These are phyloP conservation scores for Hydractinia echinata DNA, from an alignment of 30 jellyfish, hydroid and myxozoan genomes.

Conservation along the genomic window DNA sequence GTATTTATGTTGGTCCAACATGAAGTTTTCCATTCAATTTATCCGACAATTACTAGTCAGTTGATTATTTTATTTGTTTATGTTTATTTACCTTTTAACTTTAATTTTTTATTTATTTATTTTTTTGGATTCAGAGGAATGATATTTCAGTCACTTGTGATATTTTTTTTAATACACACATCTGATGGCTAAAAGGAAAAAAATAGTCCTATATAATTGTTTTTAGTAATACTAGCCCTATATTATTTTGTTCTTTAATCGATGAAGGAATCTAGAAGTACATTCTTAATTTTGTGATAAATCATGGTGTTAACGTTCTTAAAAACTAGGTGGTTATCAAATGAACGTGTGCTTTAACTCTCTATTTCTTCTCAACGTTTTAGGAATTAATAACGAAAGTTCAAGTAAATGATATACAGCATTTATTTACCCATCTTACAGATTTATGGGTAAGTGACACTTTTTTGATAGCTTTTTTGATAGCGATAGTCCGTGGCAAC, in stretches of 20 bases:
- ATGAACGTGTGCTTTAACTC: neutral
- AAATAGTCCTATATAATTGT: too few species aligned
- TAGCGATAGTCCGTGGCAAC: neutral
- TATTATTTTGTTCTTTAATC: too few species aligned
- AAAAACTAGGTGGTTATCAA: neutral
- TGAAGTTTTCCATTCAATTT: slow-evolving; percentile 37
- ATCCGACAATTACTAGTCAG: slow-evolving; percentile 60
- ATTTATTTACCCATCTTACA: slow-evolving; percentile 44
- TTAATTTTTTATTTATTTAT: too few species aligned
- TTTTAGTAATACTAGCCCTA: too few species aligned
- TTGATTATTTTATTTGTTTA: neutral
- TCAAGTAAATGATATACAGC: slow-evolving; percentile 69
- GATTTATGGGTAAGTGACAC: slow-evolving; percentile 55
- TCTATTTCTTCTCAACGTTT: neutral
- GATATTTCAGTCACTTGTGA: too few species aligned
- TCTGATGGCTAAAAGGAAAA: too few species aligned
- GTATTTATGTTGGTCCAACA: slow-evolving; percentile 77
- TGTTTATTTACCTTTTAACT: neutral
- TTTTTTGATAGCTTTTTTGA: slow-evolving; percentile 6
- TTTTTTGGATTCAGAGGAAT: too few species aligned
- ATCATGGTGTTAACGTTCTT: too few species aligned
- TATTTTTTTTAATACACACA: too few species aligned
- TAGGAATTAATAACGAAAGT: slow-evolving; percentile 61
- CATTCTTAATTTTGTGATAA: too few species aligned
- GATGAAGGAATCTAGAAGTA: too few species aligned